Conservation (phyloP, 2,888 invertebrate genomes). For the Tillus elongatus region DNA sequence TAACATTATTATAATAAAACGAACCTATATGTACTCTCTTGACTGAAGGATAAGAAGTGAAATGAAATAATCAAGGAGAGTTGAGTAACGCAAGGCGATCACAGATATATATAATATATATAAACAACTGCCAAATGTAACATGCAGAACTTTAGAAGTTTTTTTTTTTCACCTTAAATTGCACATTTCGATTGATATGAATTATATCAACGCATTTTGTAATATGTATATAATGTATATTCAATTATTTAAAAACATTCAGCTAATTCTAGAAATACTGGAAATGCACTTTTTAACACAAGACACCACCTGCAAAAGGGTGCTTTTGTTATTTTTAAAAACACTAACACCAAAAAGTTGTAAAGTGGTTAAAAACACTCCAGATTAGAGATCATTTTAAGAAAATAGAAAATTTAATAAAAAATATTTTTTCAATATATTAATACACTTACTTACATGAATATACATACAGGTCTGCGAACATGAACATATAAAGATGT, state of each 20-base stretch:
- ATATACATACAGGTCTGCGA: too few relatives aligned
- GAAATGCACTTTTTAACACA: conserved; percentile 27
- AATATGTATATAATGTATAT: conserved; percentile 43
- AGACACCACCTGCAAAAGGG: too few relatives aligned
- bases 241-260: conserved; percentile 44
- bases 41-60: conserved; percentile 27
- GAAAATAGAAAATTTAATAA: too few relatives aligned
- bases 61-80: conserved; percentile 19
- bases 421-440: not conserved
- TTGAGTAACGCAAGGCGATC: conserved; percentile 40
- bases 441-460: not conserved
- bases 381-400: too few relatives aligned
- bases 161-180: conserved; percentile 36
- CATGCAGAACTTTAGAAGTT: conserved; percentile 40
- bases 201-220: conserved; percentile 42
- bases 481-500: too few relatives aligned
- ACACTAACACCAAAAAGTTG: too few relatives aligned
- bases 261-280: conserved; percentile 40
- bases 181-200: conserved; percentile 44
- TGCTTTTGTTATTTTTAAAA: too few relatives aligned
- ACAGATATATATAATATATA: too few relatives aligned
- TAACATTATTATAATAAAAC: conserved; percentile 28
- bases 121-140: conserved; percentile 42
- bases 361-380: too few relatives aligned
- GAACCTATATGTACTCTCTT: conserved; percentile 27